phyloP scores from a whole-genome alignment of 2,888 invertebrate genomes.

The Aphidius colemani region DNA sequence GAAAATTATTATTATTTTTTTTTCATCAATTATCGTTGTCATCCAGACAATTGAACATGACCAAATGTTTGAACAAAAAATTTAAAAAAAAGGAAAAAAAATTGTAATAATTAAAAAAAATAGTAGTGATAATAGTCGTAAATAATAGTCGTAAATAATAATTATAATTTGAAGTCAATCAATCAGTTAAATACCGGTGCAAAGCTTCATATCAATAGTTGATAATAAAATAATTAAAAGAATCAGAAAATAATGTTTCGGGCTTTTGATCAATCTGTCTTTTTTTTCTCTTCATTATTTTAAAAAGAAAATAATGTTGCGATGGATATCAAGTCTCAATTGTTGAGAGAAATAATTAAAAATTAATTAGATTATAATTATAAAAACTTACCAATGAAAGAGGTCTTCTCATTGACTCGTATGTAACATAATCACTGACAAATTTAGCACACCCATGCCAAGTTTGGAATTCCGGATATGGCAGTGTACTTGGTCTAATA shows the following conservation, averaged over 20 bases:
- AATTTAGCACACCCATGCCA: constrained; percentile 77
- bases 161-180: too few species aligned
- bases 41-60: background rate
- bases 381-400: constrained; percentile 70
- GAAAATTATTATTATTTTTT: background rate
- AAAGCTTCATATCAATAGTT: constrained; percentile 25
- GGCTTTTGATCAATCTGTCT: too few species aligned
- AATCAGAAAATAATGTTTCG: too few species aligned
- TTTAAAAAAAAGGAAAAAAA: constrained; percentile 6
- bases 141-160: too few species aligned
- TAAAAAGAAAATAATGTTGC: too few species aligned
- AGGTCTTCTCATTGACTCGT: constrained; percentile 71
- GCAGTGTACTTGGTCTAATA: constrained; percentile 77
- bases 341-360: background rate
- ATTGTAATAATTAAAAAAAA: constrained; percentile 1
- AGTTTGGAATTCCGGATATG: constrained; percentile 71
- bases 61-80: background rate
- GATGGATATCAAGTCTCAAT: too few species aligned
- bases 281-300: too few species aligned
- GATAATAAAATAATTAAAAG: background rate
- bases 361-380: constrained; percentile 12
- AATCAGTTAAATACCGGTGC: background rate
- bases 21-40: background rate
- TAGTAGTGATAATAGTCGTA: too few species aligned
- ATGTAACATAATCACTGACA: constrained; percentile 78